These are phyloP conservation scores for Odocoileus hemionus DNA, from an alignment of 2,113 vertebrate species.

Conservation along the genomic window DNA sequence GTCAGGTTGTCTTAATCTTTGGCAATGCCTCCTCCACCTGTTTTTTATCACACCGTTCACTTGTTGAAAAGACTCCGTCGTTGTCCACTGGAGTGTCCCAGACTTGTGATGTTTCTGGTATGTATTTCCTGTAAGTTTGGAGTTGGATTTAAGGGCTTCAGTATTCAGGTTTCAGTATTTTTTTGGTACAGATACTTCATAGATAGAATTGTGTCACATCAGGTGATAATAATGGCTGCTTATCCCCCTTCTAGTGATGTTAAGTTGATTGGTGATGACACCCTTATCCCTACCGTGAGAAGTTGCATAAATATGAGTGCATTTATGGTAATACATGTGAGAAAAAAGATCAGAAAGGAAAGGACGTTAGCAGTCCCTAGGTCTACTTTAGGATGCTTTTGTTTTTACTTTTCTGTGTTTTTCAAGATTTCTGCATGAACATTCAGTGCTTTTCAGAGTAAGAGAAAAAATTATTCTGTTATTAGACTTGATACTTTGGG, in stretches of 20 bases:
- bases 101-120: background rate
- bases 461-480: background rate
- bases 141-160: background rate
- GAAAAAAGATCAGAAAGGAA: background rate
- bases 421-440: background rate
- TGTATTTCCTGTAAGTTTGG: background rate
- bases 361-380: background rate
- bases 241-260: background rate
- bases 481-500: background rate
- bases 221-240: background rate
- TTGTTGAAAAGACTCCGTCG: background rate
- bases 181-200: background rate
- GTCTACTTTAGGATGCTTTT: background rate
- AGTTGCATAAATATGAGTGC: background rate
- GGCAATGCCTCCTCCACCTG: background rate
- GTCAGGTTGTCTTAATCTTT: background rate
- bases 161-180: background rate
- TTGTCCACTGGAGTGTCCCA: background rate
- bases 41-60: background rate
- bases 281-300: background rate
- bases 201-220: background rate
- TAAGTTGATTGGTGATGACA: background rate
- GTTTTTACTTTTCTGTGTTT: background rate
- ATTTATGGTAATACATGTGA: background rate
- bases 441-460: background rate